Base-by-base conservation (phyloP, 2,797 vertebrate species). In the Fistularia tabacaria region DNA sequence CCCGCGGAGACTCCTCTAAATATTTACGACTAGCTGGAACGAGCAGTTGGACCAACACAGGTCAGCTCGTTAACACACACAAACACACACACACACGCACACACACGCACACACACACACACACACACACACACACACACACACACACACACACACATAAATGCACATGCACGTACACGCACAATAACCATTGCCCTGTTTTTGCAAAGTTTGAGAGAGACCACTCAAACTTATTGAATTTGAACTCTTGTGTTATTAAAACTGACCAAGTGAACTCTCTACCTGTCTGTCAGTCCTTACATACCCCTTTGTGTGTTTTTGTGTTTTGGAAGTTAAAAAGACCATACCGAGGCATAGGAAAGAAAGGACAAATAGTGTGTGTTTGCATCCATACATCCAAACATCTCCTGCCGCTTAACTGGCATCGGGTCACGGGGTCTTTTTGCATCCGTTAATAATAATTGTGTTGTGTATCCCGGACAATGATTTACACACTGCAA, bases 41-140 rank as follows among this genome's bases (percentile, higher is more conserved):
- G 81, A 90, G 85, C 89, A 90, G 86, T 87, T 90, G 87, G 85
- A 85, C 77, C 83, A 83, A 84, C n/a, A 76, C 77, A 86, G 89
- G 89, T 88, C 88, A 89, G 63, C 84, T 88, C 87, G 88, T 88
- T 89, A 88, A 88, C 85, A 85, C 82, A 69, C 79, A 71, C 78
- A 62, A 75, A 72, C 73, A 40, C 62, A 62, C 61, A 57, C 59
- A 37, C 54, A 52, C 64, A 40, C 67, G 37, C 48, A 60, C 68
- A 48, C 47, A 51, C 54, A 62, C 46, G 53, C 54, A 39, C 77
- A 82, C 76, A 74, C 76, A 69, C 70, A 67, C 71, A 79, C 73
- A 64, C 67, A 77, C 79, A 76, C 77, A 74, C 68, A n/a, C n/a
- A n/a, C n/a, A n/a, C n/a, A n/a, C n/a, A n/a, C n/a, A n/a, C n/a